phyloP scores from a whole-genome alignment of 2,888 invertebrate species.

The Pyrocoelia pectoralis region DNA sequence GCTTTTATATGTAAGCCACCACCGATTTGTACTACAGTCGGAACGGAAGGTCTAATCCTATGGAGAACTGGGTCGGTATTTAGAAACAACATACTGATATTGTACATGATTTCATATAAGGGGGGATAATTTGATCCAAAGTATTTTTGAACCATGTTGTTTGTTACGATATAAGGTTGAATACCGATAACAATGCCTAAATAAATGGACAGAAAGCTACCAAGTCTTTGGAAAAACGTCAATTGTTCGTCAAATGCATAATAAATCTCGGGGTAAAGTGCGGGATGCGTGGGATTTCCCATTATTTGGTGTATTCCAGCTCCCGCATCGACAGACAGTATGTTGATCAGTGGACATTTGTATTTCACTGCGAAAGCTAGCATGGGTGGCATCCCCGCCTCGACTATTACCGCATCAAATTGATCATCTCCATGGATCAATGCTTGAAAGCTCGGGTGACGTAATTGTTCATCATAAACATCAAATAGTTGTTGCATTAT shows the following conservation, averaged over 20 bases:
- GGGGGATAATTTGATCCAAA: not conserved
- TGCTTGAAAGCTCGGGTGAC: not conserved
- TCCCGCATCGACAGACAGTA: not conserved
- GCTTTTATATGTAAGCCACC: not conserved
- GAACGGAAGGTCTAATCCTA: not conserved
- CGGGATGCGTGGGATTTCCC: not conserved
- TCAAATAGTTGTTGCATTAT: not conserved
- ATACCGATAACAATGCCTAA: not conserved
- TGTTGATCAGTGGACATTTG: not conserved
- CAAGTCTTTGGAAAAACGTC: not conserved
- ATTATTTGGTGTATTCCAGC: not conserved
- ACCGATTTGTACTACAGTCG: not conserved
- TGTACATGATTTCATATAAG: not conserved
- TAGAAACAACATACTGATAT: not conserved
- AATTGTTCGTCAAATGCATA: not conserved
- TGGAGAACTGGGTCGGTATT: not conserved
- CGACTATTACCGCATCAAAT: not conserved
- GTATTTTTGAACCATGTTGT: not conserved
- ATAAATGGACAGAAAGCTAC: not conserved
- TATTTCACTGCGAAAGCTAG: not conserved
- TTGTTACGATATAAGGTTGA: not conserved
- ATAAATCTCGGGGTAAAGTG: not conserved
- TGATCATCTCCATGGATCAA: not conserved
- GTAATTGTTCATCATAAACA: not conserved
- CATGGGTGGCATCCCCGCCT: not conserved